A percentile compares a stretch with the other conserved stretches of the same genome.
These are phyloP conservation scores for Brachionus koreanus DNA, from an alignment of 1,140 invertebrate species.

Conservation along the genomic window DNA sequence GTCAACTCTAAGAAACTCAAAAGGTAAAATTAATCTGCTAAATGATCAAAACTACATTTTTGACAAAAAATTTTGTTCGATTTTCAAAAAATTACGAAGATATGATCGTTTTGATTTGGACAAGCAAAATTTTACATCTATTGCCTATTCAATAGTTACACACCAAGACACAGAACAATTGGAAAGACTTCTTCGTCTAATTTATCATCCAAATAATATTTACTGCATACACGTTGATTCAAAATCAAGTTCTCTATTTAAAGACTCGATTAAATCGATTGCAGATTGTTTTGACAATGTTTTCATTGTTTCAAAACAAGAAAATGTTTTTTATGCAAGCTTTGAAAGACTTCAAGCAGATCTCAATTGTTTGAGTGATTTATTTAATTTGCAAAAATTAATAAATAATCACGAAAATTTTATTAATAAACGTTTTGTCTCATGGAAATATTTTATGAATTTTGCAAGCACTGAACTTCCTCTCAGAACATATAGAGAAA, in stretches of 20 bases:
- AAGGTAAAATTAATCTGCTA: background rate
- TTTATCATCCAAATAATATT: constrained; percentile 45
- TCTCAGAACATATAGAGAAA: constrained; percentile 2
- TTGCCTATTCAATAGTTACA: constrained; percentile 44
- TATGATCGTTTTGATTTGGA: background rate
- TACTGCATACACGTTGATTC: constrained; percentile 45
- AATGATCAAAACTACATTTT: constrained; percentile 23
- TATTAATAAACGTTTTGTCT: background rate
- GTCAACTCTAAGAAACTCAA: background rate
- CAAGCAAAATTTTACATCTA: constrained; percentile 1
- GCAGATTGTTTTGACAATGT: constrained; percentile 49
- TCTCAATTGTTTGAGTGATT: constrained; percentile 50
- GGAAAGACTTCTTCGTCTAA: constrained; percentile 37
- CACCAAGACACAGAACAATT: constrained; percentile 39
- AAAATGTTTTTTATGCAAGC: constrained; percentile 49
- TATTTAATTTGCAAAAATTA: constrained; percentile 26
- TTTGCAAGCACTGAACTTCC: constrained; percentile 22
- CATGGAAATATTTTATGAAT: constrained; percentile 33
- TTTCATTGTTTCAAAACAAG: constrained; percentile 48
- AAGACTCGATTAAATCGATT: constrained; percentile 19
- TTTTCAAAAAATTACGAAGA: background rate
- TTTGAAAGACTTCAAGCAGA: constrained; percentile 48
- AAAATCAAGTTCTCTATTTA: constrained; percentile 45
- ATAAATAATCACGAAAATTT: background rate
- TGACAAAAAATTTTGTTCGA: background rate